These are phyloP conservation scores for Ridgeia piscesae DNA, from an alignment of 1,140 invertebrate genomes.

Conservation along the genomic window DNA sequence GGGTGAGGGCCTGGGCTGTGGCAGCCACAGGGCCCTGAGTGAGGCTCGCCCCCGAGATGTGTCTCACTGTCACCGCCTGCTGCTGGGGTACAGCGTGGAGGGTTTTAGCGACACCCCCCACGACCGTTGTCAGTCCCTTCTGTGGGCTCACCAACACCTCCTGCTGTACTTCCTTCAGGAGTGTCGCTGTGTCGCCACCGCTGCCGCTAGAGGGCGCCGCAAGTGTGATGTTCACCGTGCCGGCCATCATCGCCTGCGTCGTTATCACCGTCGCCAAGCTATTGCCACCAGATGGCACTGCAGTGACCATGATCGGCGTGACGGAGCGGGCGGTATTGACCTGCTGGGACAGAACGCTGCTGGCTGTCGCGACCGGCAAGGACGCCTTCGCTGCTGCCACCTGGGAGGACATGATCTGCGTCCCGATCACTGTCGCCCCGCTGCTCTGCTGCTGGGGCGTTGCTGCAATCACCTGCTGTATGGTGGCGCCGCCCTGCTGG, in stretches of 20 bases:
- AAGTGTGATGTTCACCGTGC: background rate
- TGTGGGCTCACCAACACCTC: slow-evolving; percentile 7
- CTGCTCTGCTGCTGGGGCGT: slow-evolving; percentile 15
- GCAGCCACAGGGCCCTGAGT: background rate
- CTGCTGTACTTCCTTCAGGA: background rate
- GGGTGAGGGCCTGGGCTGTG: background rate
- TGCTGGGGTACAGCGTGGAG: background rate
- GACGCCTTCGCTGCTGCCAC: slow-evolving; percentile 9
- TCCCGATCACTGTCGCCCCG: slow-evolving; percentile 16
- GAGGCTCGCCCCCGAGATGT: background rate
- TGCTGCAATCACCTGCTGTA: slow-evolving; percentile 26
- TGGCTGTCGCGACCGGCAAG: background rate
- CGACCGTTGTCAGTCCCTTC: background rate
- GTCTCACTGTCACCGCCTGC: slow-evolving; percentile 7
- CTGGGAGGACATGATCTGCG: slow-evolving; percentile 19
- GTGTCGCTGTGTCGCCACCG: background rate
- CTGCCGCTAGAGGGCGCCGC: background rate
- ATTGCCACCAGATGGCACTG: background rate
- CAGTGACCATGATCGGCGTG: background rate
- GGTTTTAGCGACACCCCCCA: background rate
- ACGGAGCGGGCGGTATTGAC: background rate
- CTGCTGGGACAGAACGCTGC: background rate
- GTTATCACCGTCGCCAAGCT: background rate
- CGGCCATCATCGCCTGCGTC: background rate
- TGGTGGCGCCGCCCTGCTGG: slow-evolving; percentile 25